These are phyloP conservation scores for Pluvianellus socialis DNA, from an alignment of 2,113 vertebrate genomes.

Conservation along the genomic window DNA sequence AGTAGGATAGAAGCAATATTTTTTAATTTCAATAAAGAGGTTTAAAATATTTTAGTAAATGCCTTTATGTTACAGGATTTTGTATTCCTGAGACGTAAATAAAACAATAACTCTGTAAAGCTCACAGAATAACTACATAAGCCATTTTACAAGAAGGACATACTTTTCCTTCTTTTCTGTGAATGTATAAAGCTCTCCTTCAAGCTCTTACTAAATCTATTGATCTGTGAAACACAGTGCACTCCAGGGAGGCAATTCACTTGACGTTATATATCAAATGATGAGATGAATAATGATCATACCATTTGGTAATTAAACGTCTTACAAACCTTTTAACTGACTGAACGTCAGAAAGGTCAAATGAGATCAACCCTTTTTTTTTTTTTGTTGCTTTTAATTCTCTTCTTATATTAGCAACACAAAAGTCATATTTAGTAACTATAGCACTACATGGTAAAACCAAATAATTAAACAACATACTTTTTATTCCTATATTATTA, in stretches of 20 bases:
- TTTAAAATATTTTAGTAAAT: constrained; percentile 30
- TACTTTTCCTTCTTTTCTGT: constrained; percentile 67
- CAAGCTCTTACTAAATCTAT: constrained; percentile 90
- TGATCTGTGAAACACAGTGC: constrained; percentile 94
- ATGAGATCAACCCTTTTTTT: constrained; percentile 80
- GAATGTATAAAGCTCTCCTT: constrained; percentile 81
- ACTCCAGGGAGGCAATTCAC: constrained; percentile 92
- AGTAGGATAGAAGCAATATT: background rate
- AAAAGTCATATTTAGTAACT: constrained; percentile 31
- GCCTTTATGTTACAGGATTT: background rate
- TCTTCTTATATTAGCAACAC: constrained; percentile 45
- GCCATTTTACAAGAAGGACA: constrained; percentile 61
- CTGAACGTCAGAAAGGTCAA: constrained; percentile 85
- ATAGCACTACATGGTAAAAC: background rate
- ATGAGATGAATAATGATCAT: constrained; percentile 96
- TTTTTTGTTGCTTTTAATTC: constrained; percentile 66
- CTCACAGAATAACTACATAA: constrained; percentile 50
- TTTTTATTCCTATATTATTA: background rate
- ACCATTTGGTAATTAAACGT: constrained; percentile 96
- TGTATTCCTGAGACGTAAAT: constrained; percentile 57
- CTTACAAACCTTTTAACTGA: constrained; percentile 95
- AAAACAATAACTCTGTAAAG: constrained; percentile 57
- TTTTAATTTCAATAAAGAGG: background rate
- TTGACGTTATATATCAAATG: constrained; percentile 95
- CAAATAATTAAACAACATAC: constrained; percentile 3